phyloP scores from a whole-genome alignment of 2,888 invertebrate genomes.

The Sarcophaga variegata region DNA sequence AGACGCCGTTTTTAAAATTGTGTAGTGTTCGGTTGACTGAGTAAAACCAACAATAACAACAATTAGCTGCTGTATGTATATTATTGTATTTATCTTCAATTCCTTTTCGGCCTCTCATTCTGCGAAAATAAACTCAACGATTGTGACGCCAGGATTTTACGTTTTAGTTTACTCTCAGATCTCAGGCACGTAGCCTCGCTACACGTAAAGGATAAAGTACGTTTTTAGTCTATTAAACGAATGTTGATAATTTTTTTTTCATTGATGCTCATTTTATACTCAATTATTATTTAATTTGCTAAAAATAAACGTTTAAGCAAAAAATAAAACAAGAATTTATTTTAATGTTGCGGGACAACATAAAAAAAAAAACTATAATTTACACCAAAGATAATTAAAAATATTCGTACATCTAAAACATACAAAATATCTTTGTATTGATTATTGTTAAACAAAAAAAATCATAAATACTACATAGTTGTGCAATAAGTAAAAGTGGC shows the following conservation, averaged over 20 bases:
- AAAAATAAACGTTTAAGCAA: neutral
- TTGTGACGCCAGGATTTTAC: slow-evolving; percentile 62
- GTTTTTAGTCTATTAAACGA: slow-evolving; percentile 42
- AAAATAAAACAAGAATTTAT: slow-evolving; percentile 14
- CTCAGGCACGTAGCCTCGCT: slow-evolving; percentile 76
- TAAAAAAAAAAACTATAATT: slow-evolving; percentile 28
- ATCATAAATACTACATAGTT: neutral
- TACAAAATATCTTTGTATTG: slow-evolving; percentile 14
- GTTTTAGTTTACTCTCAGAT: slow-evolving; percentile 78
- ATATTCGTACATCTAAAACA: neutral
- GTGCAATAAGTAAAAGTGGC: slow-evolving; percentile 41
- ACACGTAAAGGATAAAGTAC: slow-evolving; percentile 44
- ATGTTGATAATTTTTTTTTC: slow-evolving; percentile 46
- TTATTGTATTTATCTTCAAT: slow-evolving; percentile 41
- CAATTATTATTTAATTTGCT: neutral
- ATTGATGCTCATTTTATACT: slow-evolving; percentile 59
- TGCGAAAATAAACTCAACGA: slow-evolving; percentile 31
- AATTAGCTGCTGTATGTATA: slow-evolving; percentile 24
- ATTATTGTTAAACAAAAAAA: slow-evolving; percentile 6
- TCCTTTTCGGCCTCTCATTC: slow-evolving; percentile 22
- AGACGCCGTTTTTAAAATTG: neutral
- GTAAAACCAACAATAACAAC: neutral
- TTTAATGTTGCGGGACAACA: slow-evolving; percentile 67
- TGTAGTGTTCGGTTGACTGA: slow-evolving; percentile 2
- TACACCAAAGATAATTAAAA: slow-evolving; percentile 48